phyloP scores from a whole-genome alignment of 1,140 invertebrate species.

The Euglossa dilemma region DNA sequence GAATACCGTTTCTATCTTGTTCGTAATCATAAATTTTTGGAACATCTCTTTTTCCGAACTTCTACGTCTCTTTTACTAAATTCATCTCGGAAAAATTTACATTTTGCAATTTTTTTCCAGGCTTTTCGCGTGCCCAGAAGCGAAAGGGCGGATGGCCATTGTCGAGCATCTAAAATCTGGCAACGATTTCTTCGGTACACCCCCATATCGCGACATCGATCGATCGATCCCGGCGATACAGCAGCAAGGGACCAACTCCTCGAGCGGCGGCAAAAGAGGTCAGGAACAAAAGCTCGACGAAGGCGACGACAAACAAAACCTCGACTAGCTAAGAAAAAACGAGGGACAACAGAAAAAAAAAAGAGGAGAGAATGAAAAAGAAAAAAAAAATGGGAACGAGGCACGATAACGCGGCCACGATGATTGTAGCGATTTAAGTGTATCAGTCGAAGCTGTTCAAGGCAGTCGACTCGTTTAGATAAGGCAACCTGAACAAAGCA shows the following conservation, averaged over 20 bases:
- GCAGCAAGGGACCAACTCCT: not conserved
- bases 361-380: not conserved
- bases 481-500: slow-evolving; percentile 16
- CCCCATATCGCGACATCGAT: not conserved
- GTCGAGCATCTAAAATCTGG: not conserved
- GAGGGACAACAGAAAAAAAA: not conserved
- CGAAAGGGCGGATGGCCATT: too few relatives aligned
- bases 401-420: not conserved
- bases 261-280: not conserved
- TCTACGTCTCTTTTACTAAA: too few relatives aligned
- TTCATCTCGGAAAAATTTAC: not conserved
- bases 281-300: not conserved
- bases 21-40: too few relatives aligned
- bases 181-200: not conserved
- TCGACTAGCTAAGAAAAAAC: not conserved
- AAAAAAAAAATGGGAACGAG: slow-evolving; percentile 7
- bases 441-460: slow-evolving; percentile 21
- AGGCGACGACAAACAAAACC: not conserved
- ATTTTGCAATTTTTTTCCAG: not conserved
- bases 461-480: slow-evolving; percentile 21
- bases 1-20: too few relatives aligned
- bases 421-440: slow-evolving; percentile 27
- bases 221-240: not conserved
- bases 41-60: too few relatives aligned
- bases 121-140: too few relatives aligned